Evolutionary conservation across 2,113 vertebrate genomes (phyloP).

Genomic region (Hemibagrus wyckioides): DNA sequence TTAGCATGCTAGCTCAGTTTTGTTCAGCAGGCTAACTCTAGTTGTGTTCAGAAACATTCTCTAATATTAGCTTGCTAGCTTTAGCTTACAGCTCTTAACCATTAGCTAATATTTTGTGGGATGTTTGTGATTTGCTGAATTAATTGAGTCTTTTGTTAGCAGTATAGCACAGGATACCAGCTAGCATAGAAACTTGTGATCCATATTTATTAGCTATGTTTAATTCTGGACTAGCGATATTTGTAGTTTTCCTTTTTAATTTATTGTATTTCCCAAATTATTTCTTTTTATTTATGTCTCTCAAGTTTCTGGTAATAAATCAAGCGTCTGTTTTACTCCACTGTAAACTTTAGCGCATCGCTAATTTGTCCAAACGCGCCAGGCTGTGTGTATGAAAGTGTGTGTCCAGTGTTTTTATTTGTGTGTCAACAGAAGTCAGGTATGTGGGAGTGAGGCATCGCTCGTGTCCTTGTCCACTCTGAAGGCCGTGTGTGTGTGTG

Average conservation of each 20-base stretch:
- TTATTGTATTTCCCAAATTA: not conserved
- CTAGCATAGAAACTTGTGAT: not conserved
- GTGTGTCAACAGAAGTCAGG: conserved; percentile 31
- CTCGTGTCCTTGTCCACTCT: conserved; percentile 62
- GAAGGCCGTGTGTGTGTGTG: conserved; percentile 55
- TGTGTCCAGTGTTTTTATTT: conserved; percentile 27
- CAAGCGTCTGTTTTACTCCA: not conserved
- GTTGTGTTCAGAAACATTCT: not conserved
- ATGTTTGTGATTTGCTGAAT: not conserved
- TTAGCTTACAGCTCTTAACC: not conserved
- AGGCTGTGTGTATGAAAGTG: not conserved
- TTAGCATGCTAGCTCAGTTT: not conserved
- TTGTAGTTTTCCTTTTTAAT: not conserved
- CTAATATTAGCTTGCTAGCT: not conserved
- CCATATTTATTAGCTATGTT: not conserved
- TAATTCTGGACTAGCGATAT: not conserved
- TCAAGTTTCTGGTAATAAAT: not conserved
- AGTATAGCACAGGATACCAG: not conserved
- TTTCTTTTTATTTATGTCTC: no score
- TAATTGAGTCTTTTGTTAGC: not conserved
- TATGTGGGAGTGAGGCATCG: conserved; percentile 47
- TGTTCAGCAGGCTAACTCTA: not conserved
- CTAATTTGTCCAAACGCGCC: conserved; percentile 3
- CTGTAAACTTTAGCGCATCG: not conserved
- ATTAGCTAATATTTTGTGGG: not conserved